Evolutionary conservation across 2,113 vertebrate genomes (phyloP).

Genomic region (Noturus placidus): DNA sequence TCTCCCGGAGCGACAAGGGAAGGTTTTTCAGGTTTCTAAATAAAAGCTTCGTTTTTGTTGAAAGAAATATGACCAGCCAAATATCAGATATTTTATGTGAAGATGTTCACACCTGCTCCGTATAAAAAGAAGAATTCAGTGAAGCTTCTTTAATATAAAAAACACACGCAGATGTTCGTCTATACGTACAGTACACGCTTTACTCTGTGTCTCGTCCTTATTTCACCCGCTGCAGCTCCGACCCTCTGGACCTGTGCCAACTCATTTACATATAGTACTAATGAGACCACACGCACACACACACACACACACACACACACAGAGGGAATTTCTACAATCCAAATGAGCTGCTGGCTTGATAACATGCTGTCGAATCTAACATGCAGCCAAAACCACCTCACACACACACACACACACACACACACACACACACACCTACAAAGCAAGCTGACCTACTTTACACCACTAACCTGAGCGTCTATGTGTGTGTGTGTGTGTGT

Average conservation of each 20-base stretch:
- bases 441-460: conserved; percentile 41
- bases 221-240: conserved; percentile 87
- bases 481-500: background rate
- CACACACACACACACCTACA: conserved; percentile 33
- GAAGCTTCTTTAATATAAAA: background rate
- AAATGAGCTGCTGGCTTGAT: conserved; percentile 43
- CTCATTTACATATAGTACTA: conserved; percentile 86
- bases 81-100: background rate
- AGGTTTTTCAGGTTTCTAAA: background rate
- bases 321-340: conserved; percentile 38
- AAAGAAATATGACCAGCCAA: too few relatives aligned
- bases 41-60: background rate
- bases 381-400: conserved; percentile 40
- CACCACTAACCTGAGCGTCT: conserved; percentile 27
- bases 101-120: background rate
- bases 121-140: background rate
- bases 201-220: conserved; percentile 67
- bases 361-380: conserved; percentile 48
- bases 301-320: conserved; percentile 56
- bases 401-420: conserved; percentile 51
- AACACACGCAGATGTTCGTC: conserved; percentile 16
- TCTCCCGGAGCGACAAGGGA: background rate
- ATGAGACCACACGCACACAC: conserved; percentile 71
- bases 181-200: background rate
- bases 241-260: conserved; percentile 88